Conservation (phyloP, 2,113 vertebrate genomes). For the Ptilorrhoa leucosticta region DNA sequence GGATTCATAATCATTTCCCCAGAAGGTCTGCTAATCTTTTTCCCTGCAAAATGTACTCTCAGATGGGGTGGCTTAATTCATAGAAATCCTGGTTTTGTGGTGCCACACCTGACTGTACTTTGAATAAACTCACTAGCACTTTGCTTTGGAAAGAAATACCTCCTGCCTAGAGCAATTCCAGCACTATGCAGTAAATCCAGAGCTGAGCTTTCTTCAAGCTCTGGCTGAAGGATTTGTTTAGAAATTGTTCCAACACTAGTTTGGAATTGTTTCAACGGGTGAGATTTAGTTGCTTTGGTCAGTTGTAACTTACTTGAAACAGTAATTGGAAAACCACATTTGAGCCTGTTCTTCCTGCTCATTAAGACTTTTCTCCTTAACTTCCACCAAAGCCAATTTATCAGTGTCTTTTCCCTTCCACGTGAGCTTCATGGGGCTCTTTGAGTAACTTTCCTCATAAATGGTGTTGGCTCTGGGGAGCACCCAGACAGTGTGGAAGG, state of each 20-base stretch:
- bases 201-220: constrained; percentile 10
- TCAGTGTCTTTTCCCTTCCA: background rate
- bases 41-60: background rate
- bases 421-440: background rate
- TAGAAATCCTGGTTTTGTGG: background rate
- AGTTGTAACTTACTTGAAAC: constrained; percentile 42
- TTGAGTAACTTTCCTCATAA: background rate
- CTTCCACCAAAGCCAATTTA: background rate
- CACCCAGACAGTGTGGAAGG: background rate
- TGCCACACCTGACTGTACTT: background rate
- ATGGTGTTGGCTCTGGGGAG: background rate
- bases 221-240: constrained; percentile 49
- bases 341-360: background rate
- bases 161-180: constrained; percentile 8
- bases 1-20: background rate
- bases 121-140: background rate
- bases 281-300: constrained; percentile 19
- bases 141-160: constrained; percentile 31
- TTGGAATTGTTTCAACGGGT: constrained; percentile 4
- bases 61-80: background rate
- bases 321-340: constrained; percentile 22
- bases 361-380: constrained; percentile 2
- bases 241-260: constrained; percentile 11
- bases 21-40: constrained; percentile 22
- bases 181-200: constrained; percentile 4